These are phyloP conservation scores for Aphidius colemani DNA, from an alignment of 2,888 invertebrate species.

Conservation along the genomic window DNA sequence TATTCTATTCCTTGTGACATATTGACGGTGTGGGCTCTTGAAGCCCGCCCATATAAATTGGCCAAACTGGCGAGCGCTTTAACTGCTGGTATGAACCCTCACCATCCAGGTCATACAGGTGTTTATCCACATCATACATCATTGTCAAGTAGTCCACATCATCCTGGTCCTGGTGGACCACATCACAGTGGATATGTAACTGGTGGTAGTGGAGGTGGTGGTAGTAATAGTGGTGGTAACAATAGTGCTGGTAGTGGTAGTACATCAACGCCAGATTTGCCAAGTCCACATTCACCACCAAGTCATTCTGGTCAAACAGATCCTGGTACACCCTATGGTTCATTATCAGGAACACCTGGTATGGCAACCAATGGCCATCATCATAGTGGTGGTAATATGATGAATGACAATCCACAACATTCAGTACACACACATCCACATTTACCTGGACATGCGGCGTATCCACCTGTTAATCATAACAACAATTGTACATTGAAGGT, in stretches of 20 bases:
- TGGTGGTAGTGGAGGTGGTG: slow-evolving; percentile 40
- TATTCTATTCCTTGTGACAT: slow-evolving; percentile 44
- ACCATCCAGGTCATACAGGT: slow-evolving; percentile 67
- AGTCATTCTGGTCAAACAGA: slow-evolving; percentile 50
- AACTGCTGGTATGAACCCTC: slow-evolving; percentile 87
- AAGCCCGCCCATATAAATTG: slow-evolving; percentile 63
- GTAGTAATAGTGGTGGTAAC: slow-evolving; percentile 49
- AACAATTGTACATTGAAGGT: slow-evolving; percentile 62
- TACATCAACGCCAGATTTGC: slow-evolving; percentile 58
- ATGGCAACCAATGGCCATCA: slow-evolving; percentile 57
- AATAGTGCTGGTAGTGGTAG: slow-evolving; percentile 41
- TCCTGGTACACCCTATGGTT: slow-evolving; percentile 40
- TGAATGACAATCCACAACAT: slow-evolving; percentile 57
- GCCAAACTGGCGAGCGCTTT: slow-evolving; percentile 87
- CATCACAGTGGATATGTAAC: slow-evolving; percentile 59
- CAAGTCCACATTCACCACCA: slow-evolving; percentile 57
- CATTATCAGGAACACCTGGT: slow-evolving; percentile 48
- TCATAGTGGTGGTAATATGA: slow-evolving; percentile 56
- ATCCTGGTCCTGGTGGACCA: slow-evolving; percentile 54
- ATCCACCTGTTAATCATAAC: slow-evolving; percentile 59
- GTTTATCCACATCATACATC: slow-evolving; percentile 63
- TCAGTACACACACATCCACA: slow-evolving; percentile 65
- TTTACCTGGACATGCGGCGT: slow-evolving; percentile 62
- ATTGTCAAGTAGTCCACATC: slow-evolving; percentile 61
- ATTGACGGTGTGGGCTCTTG: slow-evolving; percentile 54